Evolutionary conservation across 1,140 invertebrate genomes (phyloP).

Genomic region (Drosophila leontia): DNA sequence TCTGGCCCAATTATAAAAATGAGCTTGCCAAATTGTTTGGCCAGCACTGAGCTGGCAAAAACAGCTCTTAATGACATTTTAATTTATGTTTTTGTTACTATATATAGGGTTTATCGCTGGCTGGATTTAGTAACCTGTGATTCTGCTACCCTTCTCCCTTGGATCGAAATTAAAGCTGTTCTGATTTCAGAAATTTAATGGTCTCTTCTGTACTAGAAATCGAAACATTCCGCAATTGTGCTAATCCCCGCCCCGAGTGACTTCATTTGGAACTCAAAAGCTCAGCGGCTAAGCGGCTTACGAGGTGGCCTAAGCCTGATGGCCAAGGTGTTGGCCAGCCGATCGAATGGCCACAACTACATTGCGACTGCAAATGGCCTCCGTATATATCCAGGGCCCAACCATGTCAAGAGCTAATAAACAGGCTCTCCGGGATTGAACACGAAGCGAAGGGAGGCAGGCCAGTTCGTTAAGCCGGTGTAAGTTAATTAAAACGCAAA

Average conservation of each 20-base stretch:
- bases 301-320: slow-evolving; percentile 38
- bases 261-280: slow-evolving; percentile 53
- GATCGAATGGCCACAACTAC: slow-evolving; percentile 28
- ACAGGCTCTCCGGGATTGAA: slow-evolving; percentile 30
- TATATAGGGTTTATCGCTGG: not conserved
- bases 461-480: slow-evolving; percentile 63
- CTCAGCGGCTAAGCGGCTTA: slow-evolving; percentile 50
- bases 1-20: slow-evolving; percentile 48
- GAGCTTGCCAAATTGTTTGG: slow-evolving; percentile 35
- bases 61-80: slow-evolving; percentile 48
- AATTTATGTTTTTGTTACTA: slow-evolving; percentile 34
- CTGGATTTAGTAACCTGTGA: not conserved
- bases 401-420: slow-evolving; percentile 53
- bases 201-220: not conserved
- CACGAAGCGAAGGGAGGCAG: not conserved
- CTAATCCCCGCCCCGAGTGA: slow-evolving; percentile 3
- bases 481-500: slow-evolving; percentile 70
- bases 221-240: not conserved
- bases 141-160: not conserved
- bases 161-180: not conserved
- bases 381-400: slow-evolving; percentile 23
- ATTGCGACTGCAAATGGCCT: slow-evolving; percentile 17
- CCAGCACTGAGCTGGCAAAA: slow-evolving; percentile 4
- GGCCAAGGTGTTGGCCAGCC: slow-evolving; percentile 39
- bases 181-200: not conserved